These are phyloP conservation scores for Caenorhabditis sp. DNA, from an alignment of 2,888 invertebrate genomes.

Conservation along the genomic window DNA sequence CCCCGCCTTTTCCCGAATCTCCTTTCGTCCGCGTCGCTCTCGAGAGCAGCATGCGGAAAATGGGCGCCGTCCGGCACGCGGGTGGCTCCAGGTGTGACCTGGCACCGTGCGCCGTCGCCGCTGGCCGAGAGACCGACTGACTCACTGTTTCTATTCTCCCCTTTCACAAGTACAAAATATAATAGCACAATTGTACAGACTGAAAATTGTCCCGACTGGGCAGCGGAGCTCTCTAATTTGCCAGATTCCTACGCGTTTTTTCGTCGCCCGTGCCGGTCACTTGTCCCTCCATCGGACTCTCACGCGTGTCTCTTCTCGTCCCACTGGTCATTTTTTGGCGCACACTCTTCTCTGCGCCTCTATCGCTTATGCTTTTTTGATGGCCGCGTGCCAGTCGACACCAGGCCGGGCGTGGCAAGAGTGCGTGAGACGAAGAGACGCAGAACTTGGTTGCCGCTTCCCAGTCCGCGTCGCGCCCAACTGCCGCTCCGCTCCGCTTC, in stretches of 20 bases:
- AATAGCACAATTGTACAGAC: neutral
- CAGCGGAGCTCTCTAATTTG: no score
- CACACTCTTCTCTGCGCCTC: slow-evolving; percentile 26
- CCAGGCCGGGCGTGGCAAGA: slow-evolving; percentile 40
- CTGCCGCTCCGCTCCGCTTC: neutral
- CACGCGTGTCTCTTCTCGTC: neutral
- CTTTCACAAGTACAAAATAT: slow-evolving; percentile 2
- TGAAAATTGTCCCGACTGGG: no score
- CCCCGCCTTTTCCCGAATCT: slow-evolving; percentile 6
- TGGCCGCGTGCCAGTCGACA: slow-evolving; percentile 42
- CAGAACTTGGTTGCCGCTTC: slow-evolving; percentile 11
- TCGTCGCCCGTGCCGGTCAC: slow-evolving; percentile 9
- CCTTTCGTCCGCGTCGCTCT: slow-evolving; percentile 23
- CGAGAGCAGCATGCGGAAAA: slow-evolving; percentile 28
- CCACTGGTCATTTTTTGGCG: slow-evolving; percentile 31
- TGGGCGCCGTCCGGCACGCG: slow-evolving; percentile 25
- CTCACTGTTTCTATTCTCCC: slow-evolving; percentile 1
- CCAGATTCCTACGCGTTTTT: no score
- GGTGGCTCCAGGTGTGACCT: slow-evolving; percentile 50
- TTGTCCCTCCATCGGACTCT: slow-evolving; percentile 8
- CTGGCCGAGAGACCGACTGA: slow-evolving; percentile 7
- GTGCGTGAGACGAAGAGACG: slow-evolving; percentile 44
- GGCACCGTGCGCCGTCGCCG: slow-evolving; percentile 17
- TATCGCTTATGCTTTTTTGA: slow-evolving; percentile 11
- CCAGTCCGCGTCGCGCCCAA: slow-evolving; percentile 12